These are phyloP conservation scores for Psylliodes chrysocephalus DNA, from an alignment of 2,888 invertebrate genomes.

Conservation along the genomic window DNA sequence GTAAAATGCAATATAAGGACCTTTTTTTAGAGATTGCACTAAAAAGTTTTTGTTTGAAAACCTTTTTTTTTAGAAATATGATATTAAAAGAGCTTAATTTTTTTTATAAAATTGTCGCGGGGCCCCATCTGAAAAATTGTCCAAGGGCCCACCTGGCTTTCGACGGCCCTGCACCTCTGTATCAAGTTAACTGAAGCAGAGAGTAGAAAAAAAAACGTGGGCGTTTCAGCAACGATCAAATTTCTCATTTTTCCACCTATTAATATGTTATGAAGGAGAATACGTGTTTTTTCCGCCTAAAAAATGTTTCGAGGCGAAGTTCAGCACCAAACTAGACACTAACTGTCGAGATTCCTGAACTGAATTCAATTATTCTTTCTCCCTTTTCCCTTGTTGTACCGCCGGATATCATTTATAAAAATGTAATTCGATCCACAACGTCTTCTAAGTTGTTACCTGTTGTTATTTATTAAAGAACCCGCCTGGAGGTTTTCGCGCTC, in stretches of 20 bases:
- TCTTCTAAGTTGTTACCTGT: conserved; percentile 14
- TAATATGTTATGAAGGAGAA: conserved; percentile 19
- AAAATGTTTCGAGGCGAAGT: conserved; percentile 6
- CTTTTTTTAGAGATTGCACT: too few species aligned
- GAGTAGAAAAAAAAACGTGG: not conserved
- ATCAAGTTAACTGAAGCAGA: too few species aligned
- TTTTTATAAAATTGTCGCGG: too few species aligned
- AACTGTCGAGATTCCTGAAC: conserved; percentile 22
- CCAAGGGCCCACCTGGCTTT: too few species aligned
- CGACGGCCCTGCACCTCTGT: too few species aligned
- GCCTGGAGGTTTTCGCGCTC: not conserved
- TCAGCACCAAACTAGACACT: conserved; percentile 12
- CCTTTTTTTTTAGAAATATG: too few species aligned
- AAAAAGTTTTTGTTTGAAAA: too few species aligned
- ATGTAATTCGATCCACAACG: conserved; percentile 11
- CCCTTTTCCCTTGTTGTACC: not conserved
- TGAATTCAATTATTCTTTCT: conserved; percentile 18
- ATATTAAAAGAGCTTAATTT: too few species aligned
- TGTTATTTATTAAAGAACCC: conserved; percentile 7
- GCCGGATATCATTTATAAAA: conserved; percentile 19
- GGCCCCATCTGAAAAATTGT: too few species aligned
- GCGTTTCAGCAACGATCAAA: conserved; percentile 11
- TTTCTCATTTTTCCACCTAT: conserved; percentile 20
- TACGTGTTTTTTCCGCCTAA: conserved; percentile 12
- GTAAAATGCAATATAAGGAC: too few species aligned